phyloP scores from a whole-genome alignment of 2,797 vertebrate species.

The Gymnopithys bicolor region DNA sequence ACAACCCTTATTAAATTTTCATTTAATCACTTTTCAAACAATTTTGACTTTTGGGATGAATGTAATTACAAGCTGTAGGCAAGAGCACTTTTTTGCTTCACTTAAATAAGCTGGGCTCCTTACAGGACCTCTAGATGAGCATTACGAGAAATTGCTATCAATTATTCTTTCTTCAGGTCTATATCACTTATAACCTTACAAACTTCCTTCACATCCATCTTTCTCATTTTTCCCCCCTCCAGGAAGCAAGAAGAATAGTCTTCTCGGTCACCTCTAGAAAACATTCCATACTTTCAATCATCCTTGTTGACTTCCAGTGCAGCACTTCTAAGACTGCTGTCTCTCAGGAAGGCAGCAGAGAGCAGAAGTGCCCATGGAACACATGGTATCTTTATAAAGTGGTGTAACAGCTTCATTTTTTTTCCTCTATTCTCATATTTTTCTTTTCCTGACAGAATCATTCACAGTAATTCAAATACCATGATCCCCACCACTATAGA shows the following conservation, averaged over 20 bases:
- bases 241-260: background rate
- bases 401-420: background rate
- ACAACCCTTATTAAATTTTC: background rate
- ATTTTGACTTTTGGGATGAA: background rate
- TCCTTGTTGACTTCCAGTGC: background rate
- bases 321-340: background rate
- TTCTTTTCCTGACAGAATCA: background rate
- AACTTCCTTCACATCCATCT: background rate
- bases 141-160: background rate
- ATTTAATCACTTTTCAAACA: background rate
- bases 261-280: background rate
- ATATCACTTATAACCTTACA: background rate
- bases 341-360: background rate
- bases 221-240: background rate
- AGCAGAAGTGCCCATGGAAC: background rate
- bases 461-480: background rate
- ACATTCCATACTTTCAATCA: background rate
- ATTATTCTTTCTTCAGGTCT: background rate
- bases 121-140: background rate
- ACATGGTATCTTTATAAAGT: background rate
- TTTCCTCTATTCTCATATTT: background rate
- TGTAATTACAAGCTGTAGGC: background rate
- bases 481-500: accelerated
- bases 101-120: background rate
- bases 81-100: background rate